Evolutionary conservation across 2,797 vertebrate genomes (phyloP).

Genomic region (Silurus lanzhouensis): DNA sequence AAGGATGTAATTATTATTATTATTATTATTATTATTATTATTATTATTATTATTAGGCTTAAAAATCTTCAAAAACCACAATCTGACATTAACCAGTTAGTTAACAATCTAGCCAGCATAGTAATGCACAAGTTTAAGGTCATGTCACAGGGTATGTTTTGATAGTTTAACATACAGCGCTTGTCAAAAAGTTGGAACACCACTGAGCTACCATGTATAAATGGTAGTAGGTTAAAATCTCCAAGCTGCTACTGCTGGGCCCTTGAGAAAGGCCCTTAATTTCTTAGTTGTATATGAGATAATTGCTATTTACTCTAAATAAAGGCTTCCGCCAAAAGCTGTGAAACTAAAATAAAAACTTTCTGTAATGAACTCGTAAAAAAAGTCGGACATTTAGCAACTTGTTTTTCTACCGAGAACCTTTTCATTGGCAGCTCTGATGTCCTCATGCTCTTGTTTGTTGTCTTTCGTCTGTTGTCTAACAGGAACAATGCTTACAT

Average conservation of each 20-base stretch:
- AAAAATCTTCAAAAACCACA: not conserved
- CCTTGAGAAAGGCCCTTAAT: too few relatives aligned
- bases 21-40: too few relatives aligned
- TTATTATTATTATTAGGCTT: too few relatives aligned
- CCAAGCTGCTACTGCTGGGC: too few relatives aligned
- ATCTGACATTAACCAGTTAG: not conserved
- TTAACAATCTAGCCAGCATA: not conserved
- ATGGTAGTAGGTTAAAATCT: too few relatives aligned
- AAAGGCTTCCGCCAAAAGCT: too few relatives aligned
- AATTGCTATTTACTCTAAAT: too few relatives aligned
- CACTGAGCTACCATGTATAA: too few relatives aligned
- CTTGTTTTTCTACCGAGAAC: not conserved
- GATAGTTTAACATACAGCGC: not conserved
- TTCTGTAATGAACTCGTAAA: not conserved
- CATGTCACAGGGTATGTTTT: not conserved
- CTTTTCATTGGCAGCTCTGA: not conserved
- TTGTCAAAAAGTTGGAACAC: too few relatives aligned
- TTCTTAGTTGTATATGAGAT: too few relatives aligned
- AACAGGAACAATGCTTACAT: constrained; percentile 10
- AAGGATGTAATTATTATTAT: too few relatives aligned
- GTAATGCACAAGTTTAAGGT: not conserved
- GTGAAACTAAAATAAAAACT: too few relatives aligned
- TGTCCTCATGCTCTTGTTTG: not conserved
- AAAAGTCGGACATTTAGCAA: not conserved
- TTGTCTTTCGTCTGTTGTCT: constrained; percentile 24